These are phyloP conservation scores for Chloroceryle aenea DNA, from an alignment of 2,113 vertebrate genomes.

Conservation along the genomic window DNA sequence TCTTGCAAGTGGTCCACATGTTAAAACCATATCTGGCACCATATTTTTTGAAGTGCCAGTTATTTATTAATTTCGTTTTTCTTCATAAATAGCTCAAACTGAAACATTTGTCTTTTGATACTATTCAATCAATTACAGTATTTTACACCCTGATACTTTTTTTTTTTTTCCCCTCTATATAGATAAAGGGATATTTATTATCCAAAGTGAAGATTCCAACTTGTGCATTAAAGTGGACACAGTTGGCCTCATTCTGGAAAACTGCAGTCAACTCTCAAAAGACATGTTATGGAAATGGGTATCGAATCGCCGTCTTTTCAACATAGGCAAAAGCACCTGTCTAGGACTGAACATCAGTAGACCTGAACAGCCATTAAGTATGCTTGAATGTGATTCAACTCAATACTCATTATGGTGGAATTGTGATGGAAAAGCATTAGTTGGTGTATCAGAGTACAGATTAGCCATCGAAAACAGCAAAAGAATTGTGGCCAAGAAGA, in stretches of 20 bases:
- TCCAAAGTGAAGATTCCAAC: slow-evolving; percentile 82
- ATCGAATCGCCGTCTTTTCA: slow-evolving; percentile 87
- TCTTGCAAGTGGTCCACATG: neutral
- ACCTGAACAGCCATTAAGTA: slow-evolving; percentile 73
- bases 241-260: slow-evolving; percentile 79
- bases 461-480: slow-evolving; percentile 72
- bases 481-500: slow-evolving; percentile 78
- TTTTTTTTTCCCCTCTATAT: neutral
- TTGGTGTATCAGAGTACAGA: slow-evolving; percentile 79
- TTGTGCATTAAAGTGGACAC: slow-evolving; percentile 80
- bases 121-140: neutral
- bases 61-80: neutral
- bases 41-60: neutral
- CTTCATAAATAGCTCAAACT: neutral
- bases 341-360: slow-evolving; percentile 85
- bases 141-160: neutral
- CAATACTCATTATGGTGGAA: slow-evolving; percentile 82
- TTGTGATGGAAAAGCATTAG: slow-evolving; percentile 79
- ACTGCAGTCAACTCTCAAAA: slow-evolving; percentile 79
- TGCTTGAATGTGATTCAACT: slow-evolving; percentile 84
- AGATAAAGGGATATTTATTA: slow-evolving; percentile 88
- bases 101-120: neutral
- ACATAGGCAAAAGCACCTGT: slow-evolving; percentile 83
- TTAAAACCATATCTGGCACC: neutral
- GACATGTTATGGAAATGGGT: slow-evolving; percentile 95